A percentile compares a stretch with the other conserved stretches of the same genome.
Evolutionary conservation across 1,140 invertebrate genomes (phyloP).

Genomic region (Coenobita brevimanus): DNA sequence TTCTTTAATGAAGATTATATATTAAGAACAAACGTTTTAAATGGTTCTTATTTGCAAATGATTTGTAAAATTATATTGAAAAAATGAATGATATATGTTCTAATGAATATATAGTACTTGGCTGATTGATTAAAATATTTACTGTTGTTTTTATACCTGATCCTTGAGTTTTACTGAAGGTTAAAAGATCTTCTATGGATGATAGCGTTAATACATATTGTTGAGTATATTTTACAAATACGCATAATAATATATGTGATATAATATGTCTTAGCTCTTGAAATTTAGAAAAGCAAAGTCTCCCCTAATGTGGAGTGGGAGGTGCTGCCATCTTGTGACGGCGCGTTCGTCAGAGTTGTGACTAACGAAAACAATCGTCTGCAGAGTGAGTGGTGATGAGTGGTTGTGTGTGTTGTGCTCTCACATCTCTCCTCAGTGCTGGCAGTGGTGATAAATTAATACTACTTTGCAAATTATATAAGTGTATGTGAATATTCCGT

Average conservation of each 20-base stretch:
- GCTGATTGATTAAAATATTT: no score
- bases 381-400: constrained; percentile 31
- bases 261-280: not conserved
- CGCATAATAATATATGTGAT: not conserved
- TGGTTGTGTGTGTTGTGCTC: not conserved
- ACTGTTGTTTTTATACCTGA: no score
- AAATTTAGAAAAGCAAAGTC: not conserved
- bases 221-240: no score
- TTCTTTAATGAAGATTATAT: no score
- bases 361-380: constrained; percentile 26
- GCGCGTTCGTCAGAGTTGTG: not conserved
- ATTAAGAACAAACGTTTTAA: no score
- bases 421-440: not conserved
- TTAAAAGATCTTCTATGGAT: no score
- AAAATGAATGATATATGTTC: no score
- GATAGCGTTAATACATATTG: no score
- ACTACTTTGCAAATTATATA: not conserved
- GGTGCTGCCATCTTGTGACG: not conserved
- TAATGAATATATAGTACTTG: no score
- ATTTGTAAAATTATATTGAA: no score
- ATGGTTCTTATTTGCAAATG: no score
- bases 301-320: not conserved
- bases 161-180: no score
- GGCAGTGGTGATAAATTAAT: not conserved
- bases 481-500: constrained; percentile 1